Evolutionary conservation across 2,113 vertebrate genomes (phyloP).

Genomic region (Stegostoma tigrinum): DNA sequence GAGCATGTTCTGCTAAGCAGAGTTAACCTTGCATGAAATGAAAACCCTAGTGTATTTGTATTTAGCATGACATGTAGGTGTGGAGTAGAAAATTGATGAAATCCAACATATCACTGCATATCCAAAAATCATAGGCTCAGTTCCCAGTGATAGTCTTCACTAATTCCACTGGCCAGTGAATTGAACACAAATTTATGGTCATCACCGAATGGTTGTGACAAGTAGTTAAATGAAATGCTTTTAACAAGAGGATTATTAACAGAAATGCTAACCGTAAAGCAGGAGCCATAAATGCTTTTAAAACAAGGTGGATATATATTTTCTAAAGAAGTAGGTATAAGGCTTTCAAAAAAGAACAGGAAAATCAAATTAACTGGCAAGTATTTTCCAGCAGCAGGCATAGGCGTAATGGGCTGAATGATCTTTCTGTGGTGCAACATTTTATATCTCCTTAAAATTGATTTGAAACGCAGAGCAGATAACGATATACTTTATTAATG

Average conservation of each 20-base stretch:
- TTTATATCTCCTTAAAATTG: background rate
- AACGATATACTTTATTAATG: background rate
- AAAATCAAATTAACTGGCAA: background rate
- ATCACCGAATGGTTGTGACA: background rate
- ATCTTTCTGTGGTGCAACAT: background rate
- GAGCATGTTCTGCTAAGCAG: background rate
- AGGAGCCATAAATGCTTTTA: background rate
- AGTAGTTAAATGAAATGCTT: background rate
- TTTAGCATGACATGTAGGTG: background rate
- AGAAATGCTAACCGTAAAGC: background rate
- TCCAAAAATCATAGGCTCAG: background rate
- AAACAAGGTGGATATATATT: background rate
- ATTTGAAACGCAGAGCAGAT: background rate
- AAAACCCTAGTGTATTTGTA: background rate
- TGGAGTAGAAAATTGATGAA: background rate
- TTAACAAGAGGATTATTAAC: background rate
- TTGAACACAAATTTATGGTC: background rate
- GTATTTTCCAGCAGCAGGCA: background rate
- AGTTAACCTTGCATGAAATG: background rate
- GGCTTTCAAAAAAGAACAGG: background rate
- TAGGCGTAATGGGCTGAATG: background rate
- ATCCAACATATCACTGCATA: background rate
- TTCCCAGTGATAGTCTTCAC: background rate
- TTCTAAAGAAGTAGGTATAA: background rate
- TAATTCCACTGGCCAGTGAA: background rate